A percentile compares a stretch with the other conserved stretches of the same genome.
Conservation (phyloP, 2,113 vertebrate species). For the Orycteropus afer region DNA sequence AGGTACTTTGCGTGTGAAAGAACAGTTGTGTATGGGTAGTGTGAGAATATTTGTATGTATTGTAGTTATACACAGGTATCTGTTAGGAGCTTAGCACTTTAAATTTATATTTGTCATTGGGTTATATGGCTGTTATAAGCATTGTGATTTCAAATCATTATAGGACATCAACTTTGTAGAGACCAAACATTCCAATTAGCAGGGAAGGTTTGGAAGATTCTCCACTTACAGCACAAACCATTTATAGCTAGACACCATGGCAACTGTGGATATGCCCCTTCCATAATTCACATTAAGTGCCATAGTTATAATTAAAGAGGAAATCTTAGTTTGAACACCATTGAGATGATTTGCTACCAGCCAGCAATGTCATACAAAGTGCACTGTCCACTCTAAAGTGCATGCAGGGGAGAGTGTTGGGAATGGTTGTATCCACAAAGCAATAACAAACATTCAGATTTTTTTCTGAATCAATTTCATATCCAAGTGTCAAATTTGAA, state of each 20-base stretch:
- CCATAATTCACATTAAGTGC: conserved; percentile 64
- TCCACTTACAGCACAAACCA: conserved; percentile 60
- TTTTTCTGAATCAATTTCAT: neutral
- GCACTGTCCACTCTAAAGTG: conserved; percentile 17
- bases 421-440: neutral
- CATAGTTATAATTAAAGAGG: conserved; percentile 78
- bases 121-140: neutral
- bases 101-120: neutral
- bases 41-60: neutral
- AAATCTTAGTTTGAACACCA: conserved; percentile 59
- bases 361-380: conserved; percentile 12
- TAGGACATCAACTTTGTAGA: conserved; percentile 57
- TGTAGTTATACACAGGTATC: neutral
- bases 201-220: conserved; percentile 63
- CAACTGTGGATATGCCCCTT: conserved; percentile 63
- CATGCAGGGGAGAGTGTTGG: neutral
- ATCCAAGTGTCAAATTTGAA: neutral
- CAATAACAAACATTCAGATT: neutral
- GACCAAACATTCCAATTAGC: conserved; percentile 71
- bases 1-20: neutral
- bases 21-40: neutral
- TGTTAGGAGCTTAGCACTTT: neutral
- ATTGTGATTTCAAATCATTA: neutral
- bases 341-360: neutral
- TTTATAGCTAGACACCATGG: conserved; percentile 79